Base-by-base conservation (phyloP, 1,140 invertebrate species). In the Drosophila nigromelanica region DNA sequence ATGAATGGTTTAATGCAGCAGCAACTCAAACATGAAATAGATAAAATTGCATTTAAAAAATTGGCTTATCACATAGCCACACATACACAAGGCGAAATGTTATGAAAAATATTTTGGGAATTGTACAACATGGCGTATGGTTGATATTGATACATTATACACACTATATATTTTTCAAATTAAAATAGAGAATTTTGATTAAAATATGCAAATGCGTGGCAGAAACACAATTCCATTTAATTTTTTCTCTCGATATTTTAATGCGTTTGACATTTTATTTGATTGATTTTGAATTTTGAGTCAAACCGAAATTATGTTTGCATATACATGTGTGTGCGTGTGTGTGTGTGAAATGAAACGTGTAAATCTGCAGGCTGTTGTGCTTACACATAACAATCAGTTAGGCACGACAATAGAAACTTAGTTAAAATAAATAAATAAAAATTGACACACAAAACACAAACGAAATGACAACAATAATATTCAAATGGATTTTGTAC, bases 361-460 rank as follows among this genome's bases (percentile, higher is more conserved):
- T 72, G 62, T 52, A 47, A 14, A 27, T 37, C 14, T 47, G 64
- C 56, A 45, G 27, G 24, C 40, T 62, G 58, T 33, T 54, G 39
- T 62, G 66, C 62, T 62, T 69, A 62, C 14, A 50, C 11, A 39
- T 33, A 14, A 52, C 39, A 72, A 67, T 67, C 47, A 69, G 39
- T 61, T 42, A 12, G 43, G 43, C 15, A 64, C 50, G 21, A 6
- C 4, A 5, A 50, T 45, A 8, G 15, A 30, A 55, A 70, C 50
- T 55, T 63, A 70, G 67, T 70, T 70, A 37, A 12, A 63, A 63
- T 24, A 24, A 24, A 24, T 24, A 24, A 24, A 24, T 24, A 48
- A 50, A 63, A 63, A 48, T 48, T 55, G 48, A 70, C 67, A 63
- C 39, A 47, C 51, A 48, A 27, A 30, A 55, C 67, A 18, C 51